phyloP scores from a whole-genome alignment of 37 sponge, comb jelly and placozoan species.

The Lycopodina hypogea region DNA sequence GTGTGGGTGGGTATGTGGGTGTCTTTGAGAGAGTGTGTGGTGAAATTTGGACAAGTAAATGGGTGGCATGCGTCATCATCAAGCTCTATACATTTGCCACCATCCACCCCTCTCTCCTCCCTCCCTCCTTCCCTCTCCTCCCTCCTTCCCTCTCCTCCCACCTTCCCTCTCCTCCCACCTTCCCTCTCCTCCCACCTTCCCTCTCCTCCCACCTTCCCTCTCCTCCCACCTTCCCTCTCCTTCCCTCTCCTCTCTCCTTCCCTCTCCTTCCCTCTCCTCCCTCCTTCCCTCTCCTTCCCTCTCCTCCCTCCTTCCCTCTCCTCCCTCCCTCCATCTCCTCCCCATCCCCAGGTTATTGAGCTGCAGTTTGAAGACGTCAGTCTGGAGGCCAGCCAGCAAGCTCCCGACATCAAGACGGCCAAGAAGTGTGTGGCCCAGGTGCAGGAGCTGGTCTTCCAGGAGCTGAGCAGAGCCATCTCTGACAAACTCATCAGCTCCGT shows the following conservation, averaged over 20 bases:
- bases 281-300: slow-evolving; percentile 31
- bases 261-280: slow-evolving; percentile 30
- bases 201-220: slow-evolving; percentile 30
- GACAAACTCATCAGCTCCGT: slow-evolving; percentile 73
- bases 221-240: slow-evolving; percentile 36
- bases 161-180: slow-evolving; percentile 7
- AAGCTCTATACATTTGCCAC: no score
- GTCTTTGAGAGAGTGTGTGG: no score
- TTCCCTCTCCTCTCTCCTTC: slow-evolving; percentile 41
- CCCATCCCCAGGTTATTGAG: slow-evolving; percentile 9
- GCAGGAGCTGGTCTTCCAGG: slow-evolving; percentile 78
- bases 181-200: slow-evolving; percentile 41
- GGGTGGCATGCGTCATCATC: no score
- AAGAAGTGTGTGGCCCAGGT: slow-evolving; percentile 78
- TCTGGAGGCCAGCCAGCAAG: slow-evolving; percentile 60
- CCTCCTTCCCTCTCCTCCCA: slow-evolving; percentile 1
- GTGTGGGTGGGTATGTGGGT: no score
- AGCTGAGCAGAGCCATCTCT: slow-evolving; percentile 80
- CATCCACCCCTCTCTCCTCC: no score
- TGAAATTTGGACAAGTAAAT: no score
- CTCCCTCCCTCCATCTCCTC: slow-evolving; percentile 10
- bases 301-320: slow-evolving; percentile 16
- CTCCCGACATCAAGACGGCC: slow-evolving; percentile 63
- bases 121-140: not conserved
- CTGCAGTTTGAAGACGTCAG: slow-evolving; percentile 75